phyloP scores from a whole-genome alignment of 2,888 invertebrate genomes.

The Drosophila merina region DNA sequence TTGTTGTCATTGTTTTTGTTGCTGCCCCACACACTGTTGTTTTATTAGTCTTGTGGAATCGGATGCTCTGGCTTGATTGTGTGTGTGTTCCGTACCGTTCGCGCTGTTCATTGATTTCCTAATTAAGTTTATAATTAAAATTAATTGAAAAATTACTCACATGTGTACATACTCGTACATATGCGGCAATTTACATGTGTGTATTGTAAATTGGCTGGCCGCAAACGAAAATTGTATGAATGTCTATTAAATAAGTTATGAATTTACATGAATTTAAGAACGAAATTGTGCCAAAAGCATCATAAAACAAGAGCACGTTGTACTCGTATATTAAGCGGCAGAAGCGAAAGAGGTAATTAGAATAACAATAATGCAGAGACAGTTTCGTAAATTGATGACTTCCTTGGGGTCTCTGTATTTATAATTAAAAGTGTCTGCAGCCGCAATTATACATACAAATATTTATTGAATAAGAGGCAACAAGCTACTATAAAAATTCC shows the following conservation, averaged over 20 bases:
- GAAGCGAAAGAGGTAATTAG: slow-evolving; percentile 61
- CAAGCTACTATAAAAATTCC: slow-evolving; percentile 66
- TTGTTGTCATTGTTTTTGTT: slow-evolving; percentile 72
- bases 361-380: slow-evolving; percentile 52
- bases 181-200: no score
- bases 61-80: slow-evolving; percentile 47
- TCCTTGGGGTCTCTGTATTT: slow-evolving; percentile 66
- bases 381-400: slow-evolving; percentile 69
- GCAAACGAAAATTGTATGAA: slow-evolving; percentile 40
- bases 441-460: slow-evolving; percentile 70
- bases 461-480: slow-evolving; percentile 46
- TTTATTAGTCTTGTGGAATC: slow-evolving; percentile 22
- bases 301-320: slow-evolving; percentile 2
- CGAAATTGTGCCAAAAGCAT: slow-evolving; percentile 65
- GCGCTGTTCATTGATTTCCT: slow-evolving; percentile 81
- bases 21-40: slow-evolving; percentile 28
- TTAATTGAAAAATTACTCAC: slow-evolving; percentile 83
- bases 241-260: slow-evolving; percentile 52
- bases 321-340: slow-evolving; percentile 47
- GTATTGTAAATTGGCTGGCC: slow-evolving; percentile 47
- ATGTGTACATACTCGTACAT: slow-evolving; percentile 36
- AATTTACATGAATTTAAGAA: slow-evolving; percentile 52
- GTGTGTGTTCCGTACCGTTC: slow-evolving; percentile 69
- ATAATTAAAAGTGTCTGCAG: slow-evolving; percentile 66
- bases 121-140: slow-evolving; percentile 84